A percentile compares a stretch with the other conserved stretches of the same genome.
Conservation (phyloP, 2,888 invertebrate genomes). For the Drosophila emarginata region DNA sequence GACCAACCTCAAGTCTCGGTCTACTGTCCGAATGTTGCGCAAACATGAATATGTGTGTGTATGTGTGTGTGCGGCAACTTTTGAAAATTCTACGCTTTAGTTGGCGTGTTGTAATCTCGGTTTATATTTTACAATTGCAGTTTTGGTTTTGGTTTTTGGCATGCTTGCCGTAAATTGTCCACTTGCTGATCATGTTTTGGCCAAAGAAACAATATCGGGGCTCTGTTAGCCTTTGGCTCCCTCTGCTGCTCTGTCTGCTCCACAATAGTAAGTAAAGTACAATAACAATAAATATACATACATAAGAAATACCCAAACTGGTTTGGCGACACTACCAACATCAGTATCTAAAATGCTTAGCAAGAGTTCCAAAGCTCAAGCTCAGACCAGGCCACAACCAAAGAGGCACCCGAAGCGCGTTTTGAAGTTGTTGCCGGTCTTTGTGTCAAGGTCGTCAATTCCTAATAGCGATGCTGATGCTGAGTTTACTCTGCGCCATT, state of each 20-base stretch:
- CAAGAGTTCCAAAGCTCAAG: slow-evolving; percentile 20
- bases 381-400: slow-evolving; percentile 21
- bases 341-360: slow-evolving; percentile 27
- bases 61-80: background rate
- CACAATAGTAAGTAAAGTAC: slow-evolving; percentile 43
- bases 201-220: slow-evolving; percentile 54
- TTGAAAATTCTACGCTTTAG: slow-evolving; percentile 36
- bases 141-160: slow-evolving; percentile 37
- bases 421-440: slow-evolving; percentile 65
- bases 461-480: slow-evolving; percentile 20
- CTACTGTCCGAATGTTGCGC: slow-evolving; percentile 32
- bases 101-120: slow-evolving; percentile 56
- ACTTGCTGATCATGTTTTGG: slow-evolving; percentile 65
- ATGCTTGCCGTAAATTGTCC: slow-evolving; percentile 49
- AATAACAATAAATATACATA: background rate
- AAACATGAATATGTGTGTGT: slow-evolving; percentile 17
- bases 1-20: slow-evolving; percentile 31
- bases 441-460: slow-evolving; percentile 77
- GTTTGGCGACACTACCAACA: slow-evolving; percentile 28
- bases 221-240: slow-evolving; percentile 55
- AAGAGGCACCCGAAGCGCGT: slow-evolving; percentile 23
- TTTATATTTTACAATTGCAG: slow-evolving; percentile 28
- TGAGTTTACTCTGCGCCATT: slow-evolving; percentile 8
- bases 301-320: slow-evolving; percentile 23
- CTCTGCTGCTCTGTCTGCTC: slow-evolving; percentile 53